Base-by-base conservation (phyloP, 2,113 vertebrate genomes). In the Caranx melampygus region DNA sequence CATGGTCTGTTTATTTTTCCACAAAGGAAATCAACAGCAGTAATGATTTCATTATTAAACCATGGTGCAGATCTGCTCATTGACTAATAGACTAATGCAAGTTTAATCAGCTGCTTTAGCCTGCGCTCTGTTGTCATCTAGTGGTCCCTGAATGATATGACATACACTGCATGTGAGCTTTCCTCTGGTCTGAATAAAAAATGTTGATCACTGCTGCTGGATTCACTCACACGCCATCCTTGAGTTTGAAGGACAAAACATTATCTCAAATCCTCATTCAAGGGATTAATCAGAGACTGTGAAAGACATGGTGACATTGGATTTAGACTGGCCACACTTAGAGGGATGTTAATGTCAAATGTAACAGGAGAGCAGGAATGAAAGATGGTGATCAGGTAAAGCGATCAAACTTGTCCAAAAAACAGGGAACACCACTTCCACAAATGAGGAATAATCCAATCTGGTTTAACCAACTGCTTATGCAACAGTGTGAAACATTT, bases 41-140 rank as follows among this genome's bases (percentile, higher is more conserved):
- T 83, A 80, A 83, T 62, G 71, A 78, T 84, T 90, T 69, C 74
- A 88, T 91, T 80, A 87, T 85, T 71, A 72, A 81, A 78, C 74
- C 74, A 47, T 73, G 80, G 73, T 76, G 76, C 83, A 63, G 75
- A 78, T 82, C 81, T 80, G 83, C 81, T 76, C 83, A 55, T 76
- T 82, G 83, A 78, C 70, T 70, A 60, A 79, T 20, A 71, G 81
- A 72, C 73, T 63, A 58, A 82, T 86, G 81, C 72, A 80, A 86
- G 57, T 91, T 91, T 84, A 79, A 87, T 81, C 83, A 70, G 67
- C 40, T 61, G 66, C 52, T 55, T 72, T 88, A 59, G 34, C 81
- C 54, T 89, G 88, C 89, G 65, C 89, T 92, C 79, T 77, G 75
- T 90, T 89, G 90, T 63, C 93, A 93, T 85, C 93, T 94, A 90